phyloP scores from a whole-genome alignment of 2,797 vertebrate species.

The Masticophis lateralis region DNA sequence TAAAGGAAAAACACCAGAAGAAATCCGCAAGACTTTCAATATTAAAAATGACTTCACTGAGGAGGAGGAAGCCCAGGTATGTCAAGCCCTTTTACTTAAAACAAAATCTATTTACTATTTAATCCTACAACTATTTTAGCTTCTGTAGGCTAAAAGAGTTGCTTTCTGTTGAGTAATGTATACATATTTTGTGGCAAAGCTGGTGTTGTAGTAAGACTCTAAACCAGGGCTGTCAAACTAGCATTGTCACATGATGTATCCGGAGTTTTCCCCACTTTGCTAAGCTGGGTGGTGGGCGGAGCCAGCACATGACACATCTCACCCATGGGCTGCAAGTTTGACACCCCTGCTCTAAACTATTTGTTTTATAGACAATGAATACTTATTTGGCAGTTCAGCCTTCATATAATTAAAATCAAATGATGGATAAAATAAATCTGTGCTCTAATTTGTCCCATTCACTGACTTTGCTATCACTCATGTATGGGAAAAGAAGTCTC shows the following conservation, averaged over 20 bases:
- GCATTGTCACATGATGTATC: too few species aligned
- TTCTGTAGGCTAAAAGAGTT: not conserved
- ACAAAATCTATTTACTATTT: not conserved
- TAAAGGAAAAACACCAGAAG: constrained; percentile 98
- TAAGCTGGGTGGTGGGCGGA: too few species aligned
- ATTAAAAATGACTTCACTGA: constrained; percentile 99
- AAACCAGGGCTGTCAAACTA: too few species aligned
- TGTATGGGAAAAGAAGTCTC: not conserved
- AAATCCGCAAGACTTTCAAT: constrained; percentile 99
- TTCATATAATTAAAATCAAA: not conserved
- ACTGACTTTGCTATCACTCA: not conserved
- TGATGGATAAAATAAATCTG: not conserved
- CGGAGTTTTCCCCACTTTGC: too few species aligned
- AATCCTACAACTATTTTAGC: not conserved
- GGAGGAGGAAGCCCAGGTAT: constrained; percentile 98
- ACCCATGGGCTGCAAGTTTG: too few species aligned
- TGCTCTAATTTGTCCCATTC: not conserved
- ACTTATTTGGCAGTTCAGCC: not conserved
- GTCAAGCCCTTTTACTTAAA: not conserved
- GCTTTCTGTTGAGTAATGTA: not conserved
- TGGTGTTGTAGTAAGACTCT: not conserved
- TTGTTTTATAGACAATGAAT: not conserved
- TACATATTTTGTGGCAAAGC: not conserved
- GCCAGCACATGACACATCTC: too few species aligned
- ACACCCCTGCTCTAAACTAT: too few species aligned